Conservation (phyloP, 2,113 vertebrate genomes). For the Steatornis caripensis region DNA sequence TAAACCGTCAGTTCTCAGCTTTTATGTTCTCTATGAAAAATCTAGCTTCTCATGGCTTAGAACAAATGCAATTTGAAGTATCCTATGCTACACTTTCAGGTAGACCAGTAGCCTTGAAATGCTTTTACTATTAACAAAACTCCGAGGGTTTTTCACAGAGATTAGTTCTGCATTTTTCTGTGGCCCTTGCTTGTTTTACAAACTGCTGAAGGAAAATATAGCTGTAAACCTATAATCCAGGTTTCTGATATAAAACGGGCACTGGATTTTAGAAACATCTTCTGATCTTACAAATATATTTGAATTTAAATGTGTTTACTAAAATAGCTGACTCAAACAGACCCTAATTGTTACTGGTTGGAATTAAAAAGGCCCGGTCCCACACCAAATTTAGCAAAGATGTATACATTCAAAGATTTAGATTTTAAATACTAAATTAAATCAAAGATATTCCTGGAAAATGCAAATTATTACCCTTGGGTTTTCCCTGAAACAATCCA, state of each 20-base stretch:
- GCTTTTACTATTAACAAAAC: constrained; percentile 61
- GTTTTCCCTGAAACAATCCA: constrained; percentile 28
- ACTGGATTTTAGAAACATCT: constrained; percentile 57
- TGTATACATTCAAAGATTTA: not conserved
- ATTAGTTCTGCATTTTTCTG: constrained; percentile 60
- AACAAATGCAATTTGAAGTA: constrained; percentile 4
- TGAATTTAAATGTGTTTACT: constrained; percentile 60
- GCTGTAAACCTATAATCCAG: constrained; percentile 52
- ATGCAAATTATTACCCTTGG: constrained; percentile 21
- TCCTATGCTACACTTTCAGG: not conserved
- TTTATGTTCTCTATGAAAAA: not conserved
- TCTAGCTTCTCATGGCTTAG: not conserved
- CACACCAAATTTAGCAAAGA: constrained; percentile 38
- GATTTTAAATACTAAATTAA: constrained; percentile 8
- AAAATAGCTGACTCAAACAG: constrained; percentile 44
- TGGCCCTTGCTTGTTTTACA: constrained; percentile 60
- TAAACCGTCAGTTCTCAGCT: not conserved
- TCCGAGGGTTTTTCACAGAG: constrained; percentile 34
- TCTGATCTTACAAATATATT: constrained; percentile 55
- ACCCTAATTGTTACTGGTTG: constrained; percentile 31
- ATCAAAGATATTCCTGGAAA: constrained; percentile 22
- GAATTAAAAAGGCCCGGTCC: constrained; percentile 41
- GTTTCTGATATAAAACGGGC: constrained; percentile 54
- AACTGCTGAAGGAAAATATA: constrained; percentile 60
- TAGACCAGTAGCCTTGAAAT: not conserved